These are phyloP conservation scores for Novumbra hubbsi DNA, from an alignment of 2,797 vertebrate species.

Conservation along the genomic window DNA sequence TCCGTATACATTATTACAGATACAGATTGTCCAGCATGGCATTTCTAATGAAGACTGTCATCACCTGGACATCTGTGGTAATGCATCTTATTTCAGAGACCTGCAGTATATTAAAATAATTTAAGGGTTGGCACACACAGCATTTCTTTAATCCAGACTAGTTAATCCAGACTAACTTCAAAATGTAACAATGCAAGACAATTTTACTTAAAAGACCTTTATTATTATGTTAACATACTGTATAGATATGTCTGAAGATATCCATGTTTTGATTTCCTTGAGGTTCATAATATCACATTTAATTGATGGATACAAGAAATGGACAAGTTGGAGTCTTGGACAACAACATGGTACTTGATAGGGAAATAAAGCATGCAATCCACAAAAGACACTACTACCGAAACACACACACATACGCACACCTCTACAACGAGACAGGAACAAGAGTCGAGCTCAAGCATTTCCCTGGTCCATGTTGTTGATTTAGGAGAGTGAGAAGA, in stretches of 20 bases:
- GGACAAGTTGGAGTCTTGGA: constrained; percentile 45
- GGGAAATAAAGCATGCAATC: constrained; percentile 70
- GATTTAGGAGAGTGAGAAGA: constrained; percentile 10
- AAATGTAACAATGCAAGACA: constrained; percentile 40
- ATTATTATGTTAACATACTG: constrained; percentile 68
- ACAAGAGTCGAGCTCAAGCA: constrained; percentile 43
- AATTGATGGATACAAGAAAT: constrained; percentile 55
- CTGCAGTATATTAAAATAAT: neutral
- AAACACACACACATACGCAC: constrained; percentile 48
- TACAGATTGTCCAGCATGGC: neutral
- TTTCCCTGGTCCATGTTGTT: constrained; percentile 44
- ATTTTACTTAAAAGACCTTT: constrained; percentile 74
- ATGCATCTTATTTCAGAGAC: neutral
- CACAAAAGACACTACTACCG: constrained; percentile 70
- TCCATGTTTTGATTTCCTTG: constrained; percentile 58
- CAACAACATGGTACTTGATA: constrained; percentile 60
- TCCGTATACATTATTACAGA: neutral
- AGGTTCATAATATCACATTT: constrained; percentile 55
- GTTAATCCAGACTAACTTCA: too few relatives aligned
- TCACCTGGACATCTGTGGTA: constrained; percentile 38
- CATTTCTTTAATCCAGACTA: too few relatives aligned
- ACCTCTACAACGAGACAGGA: constrained; percentile 64
- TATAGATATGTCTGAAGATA: constrained; percentile 59
- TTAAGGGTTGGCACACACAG: neutral
- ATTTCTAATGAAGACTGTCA: constrained; percentile 29